Evolutionary conservation across 2,113 vertebrate species (phyloP).

Genomic region (Struthidea cinerea): DNA sequence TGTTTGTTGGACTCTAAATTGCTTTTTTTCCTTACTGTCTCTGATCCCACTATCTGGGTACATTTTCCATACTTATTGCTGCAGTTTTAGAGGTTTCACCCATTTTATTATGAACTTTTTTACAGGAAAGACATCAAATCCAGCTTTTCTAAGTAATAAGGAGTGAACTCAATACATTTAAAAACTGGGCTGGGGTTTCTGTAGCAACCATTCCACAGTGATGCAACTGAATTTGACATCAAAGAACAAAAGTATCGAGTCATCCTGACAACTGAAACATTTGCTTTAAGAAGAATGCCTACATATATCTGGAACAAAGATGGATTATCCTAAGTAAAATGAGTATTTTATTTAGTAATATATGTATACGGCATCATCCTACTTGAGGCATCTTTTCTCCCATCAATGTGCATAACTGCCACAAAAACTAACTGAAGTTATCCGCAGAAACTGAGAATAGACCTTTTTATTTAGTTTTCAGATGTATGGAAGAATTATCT

Average conservation of each 20-base stretch:
- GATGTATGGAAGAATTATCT: slow-evolving; percentile 52
- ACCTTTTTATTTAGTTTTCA: slow-evolving; percentile 43
- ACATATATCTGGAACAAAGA: slow-evolving; percentile 21
- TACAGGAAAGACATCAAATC: slow-evolving; percentile 15
- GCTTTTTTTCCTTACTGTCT: slow-evolving; percentile 16
- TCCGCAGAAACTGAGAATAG: slow-evolving; percentile 9
- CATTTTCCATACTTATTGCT: not conserved
- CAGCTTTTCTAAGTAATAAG: slow-evolving; percentile 18
- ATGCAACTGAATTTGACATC: slow-evolving; percentile 37
- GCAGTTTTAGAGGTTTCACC: slow-evolving; percentile 2
- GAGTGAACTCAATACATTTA: not conserved
- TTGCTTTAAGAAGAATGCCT: slow-evolving; percentile 1
- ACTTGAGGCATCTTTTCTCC: slow-evolving; percentile 42
- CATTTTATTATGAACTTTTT: slow-evolving; percentile 23
- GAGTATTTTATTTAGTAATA: slow-evolving; percentile 13
- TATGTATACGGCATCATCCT: slow-evolving; percentile 17
- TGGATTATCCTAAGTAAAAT: not conserved
- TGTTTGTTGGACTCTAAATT: slow-evolving; percentile 40
- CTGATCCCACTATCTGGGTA: not conserved
- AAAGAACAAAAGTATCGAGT: slow-evolving; percentile 47
- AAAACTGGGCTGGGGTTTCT: slow-evolving; percentile 38
- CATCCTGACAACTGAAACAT: slow-evolving; percentile 14
- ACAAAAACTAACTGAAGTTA: slow-evolving; percentile 45
- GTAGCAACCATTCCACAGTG: slow-evolving; percentile 36
- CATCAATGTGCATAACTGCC: not conserved